phyloP scores from a whole-genome alignment of 2,797 vertebrate species.

The Betta splendens region DNA sequence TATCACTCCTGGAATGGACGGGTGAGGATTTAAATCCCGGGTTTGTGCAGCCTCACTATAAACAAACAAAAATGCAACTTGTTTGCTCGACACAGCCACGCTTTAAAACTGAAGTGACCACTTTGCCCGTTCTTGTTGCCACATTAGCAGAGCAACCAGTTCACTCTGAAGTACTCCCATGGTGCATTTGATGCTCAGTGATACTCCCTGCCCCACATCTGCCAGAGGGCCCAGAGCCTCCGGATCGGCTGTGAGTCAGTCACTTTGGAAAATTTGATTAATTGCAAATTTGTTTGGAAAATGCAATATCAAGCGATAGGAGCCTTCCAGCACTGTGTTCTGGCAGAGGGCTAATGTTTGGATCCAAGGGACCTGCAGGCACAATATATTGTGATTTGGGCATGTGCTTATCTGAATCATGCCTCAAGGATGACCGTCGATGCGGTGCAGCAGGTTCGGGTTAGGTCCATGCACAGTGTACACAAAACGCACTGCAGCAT shows the following conservation, averaged over 20 bases:
- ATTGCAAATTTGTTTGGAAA: constrained; percentile 58
- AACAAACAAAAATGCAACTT: no score
- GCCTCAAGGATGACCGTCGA: constrained; percentile 31
- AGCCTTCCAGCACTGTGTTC: constrained; percentile 30
- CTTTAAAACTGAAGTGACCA: no score
- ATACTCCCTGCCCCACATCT: constrained; percentile 16
- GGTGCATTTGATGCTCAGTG: constrained; percentile 21
- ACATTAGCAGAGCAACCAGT: no score
- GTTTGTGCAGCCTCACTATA: background rate
- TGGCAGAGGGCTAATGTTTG: constrained; percentile 41
- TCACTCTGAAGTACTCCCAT: constrained; percentile 31
- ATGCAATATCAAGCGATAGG: constrained; percentile 31
- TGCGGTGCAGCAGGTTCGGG: constrained; percentile 37
- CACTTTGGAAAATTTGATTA: constrained; percentile 50
- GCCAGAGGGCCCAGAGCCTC: constrained; percentile 28
- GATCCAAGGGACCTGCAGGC: constrained; percentile 40
- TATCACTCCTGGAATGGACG: constrained; percentile 14
- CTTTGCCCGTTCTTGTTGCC: no score
- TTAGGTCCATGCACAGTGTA: constrained; percentile 17
- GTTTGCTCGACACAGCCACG: no score
- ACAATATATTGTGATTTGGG: constrained; percentile 20
- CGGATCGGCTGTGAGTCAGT: constrained; percentile 29
- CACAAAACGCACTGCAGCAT: constrained; percentile 4
- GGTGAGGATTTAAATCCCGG: constrained; percentile 23
- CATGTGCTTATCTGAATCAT: constrained; percentile 35